Base-by-base conservation (phyloP, 2,113 vertebrate genomes). In the Smithornis capensis region DNA sequence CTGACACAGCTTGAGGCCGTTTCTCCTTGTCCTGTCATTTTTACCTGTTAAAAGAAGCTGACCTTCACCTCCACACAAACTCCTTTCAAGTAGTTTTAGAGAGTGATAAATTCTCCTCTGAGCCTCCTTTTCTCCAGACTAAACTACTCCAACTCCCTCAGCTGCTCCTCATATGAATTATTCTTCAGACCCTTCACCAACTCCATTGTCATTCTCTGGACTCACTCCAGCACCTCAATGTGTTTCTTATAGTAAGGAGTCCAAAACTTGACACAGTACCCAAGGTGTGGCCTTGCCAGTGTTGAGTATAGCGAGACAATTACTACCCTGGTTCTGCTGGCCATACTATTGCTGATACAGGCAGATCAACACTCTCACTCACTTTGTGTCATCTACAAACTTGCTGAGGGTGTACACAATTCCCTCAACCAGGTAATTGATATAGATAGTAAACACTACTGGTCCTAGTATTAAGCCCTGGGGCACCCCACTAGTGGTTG, bases 301-400 rank as follows among this genome's bases (percentile, higher is more conserved):
- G 35, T 24, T 15, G 14, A 65, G 40, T 33, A 45, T 14, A 23
- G 21, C 29, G 19, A 31, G 40, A 45, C 63, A 33, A 44, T 33
- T 14, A 24, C 19, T 45, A 9, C 29, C 40, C 19, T 42, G 2
- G 18, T 64, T 25, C 28, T 65, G 29, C 29, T 44, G 40, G 7
- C 38, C 40, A 65, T 40, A 33, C 28, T 65, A 15, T 33, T 33
- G 21, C 21, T 65, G 40, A 44, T 33, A 65, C 14, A 65, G 40
- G 29, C 53, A 75, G 24, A 29, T 25, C 45, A 75, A 31, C 8
- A 45, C 19, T 81, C 68, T 75, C n/a, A 53, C 16, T 13, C n/a
- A 2, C 29, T 31, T 38, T 6, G 3, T 75, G 23, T 28, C 37
- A 13, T 60, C 53, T 53, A 22, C 0, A 0, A 73, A 19, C 50